phyloP scores from a whole-genome alignment of 2,888 invertebrate genomes.

The Reticulitermes lucifugus region DNA sequence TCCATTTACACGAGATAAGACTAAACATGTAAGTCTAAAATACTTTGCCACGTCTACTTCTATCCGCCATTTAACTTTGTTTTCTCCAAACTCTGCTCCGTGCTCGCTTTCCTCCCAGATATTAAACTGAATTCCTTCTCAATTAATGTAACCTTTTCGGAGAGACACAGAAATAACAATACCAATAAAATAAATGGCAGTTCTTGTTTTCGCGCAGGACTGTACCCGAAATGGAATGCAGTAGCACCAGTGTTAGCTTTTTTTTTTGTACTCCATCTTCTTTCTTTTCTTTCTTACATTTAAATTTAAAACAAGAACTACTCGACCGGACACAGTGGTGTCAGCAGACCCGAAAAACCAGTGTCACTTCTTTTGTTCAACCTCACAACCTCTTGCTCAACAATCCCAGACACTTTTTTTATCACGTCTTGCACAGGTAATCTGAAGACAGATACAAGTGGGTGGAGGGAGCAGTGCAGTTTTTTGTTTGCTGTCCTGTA shows the following conservation, averaged over 20 bases:
- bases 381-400: constrained; percentile 33
- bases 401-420: constrained; percentile 29
- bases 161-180: background rate
- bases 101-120: background rate
- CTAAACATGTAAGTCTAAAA: background rate
- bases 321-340: constrained; percentile 48
- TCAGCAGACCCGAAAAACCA: constrained; percentile 44
- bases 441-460: background rate
- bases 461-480: background rate
- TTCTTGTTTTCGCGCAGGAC: constrained; percentile 25
- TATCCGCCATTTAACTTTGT: background rate
- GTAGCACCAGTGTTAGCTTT: constrained; percentile 36
- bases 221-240: constrained; percentile 40
- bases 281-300: constrained; percentile 28
- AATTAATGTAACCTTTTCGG: background rate
- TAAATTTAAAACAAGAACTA: constrained; percentile 41
- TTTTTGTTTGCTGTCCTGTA: background rate
- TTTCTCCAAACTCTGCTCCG: background rate
- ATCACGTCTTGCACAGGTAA: background rate
- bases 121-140: too few species aligned
- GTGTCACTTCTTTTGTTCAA: constrained; percentile 47
- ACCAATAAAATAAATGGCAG: background rate
- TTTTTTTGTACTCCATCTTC: constrained; percentile 8
- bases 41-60: background rate
- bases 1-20: background rate